These are phyloP conservation scores for Leptogaster cylindrica DNA, from an alignment of 2,888 invertebrate species.

Conservation along the genomic window DNA sequence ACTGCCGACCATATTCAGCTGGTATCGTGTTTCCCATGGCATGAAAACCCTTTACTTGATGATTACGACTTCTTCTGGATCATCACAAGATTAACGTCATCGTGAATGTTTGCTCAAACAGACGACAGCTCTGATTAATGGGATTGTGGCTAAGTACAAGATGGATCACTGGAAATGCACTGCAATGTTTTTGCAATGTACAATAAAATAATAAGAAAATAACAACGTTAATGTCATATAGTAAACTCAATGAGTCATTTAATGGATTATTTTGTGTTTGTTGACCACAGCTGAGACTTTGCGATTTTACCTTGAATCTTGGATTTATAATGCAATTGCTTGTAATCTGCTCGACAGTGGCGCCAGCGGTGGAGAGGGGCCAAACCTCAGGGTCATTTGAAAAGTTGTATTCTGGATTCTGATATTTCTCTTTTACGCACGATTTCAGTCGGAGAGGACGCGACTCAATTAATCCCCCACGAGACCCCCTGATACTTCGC, in stretches of 20 bases:
- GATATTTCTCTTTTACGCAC: too few species aligned
- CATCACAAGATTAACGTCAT: constrained; percentile 41
- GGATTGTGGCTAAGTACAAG: constrained; percentile 7
- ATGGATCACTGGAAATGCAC: constrained; percentile 26
- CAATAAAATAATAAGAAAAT: too few species aligned
- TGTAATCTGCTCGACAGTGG: not conserved
- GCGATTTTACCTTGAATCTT: not conserved
- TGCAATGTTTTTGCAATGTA: too few species aligned
- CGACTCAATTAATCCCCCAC: too few species aligned
- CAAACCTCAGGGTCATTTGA: too few species aligned
- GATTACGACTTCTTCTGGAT: constrained; percentile 36
- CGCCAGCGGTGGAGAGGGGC: too few species aligned
- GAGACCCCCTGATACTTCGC: too few species aligned
- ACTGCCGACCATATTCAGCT: constrained; percentile 12
- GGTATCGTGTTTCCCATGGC: constrained; percentile 31
- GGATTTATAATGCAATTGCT: constrained; percentile 2
- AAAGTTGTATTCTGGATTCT: too few species aligned
- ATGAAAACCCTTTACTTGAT: constrained; percentile 28
- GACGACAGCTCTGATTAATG: constrained; percentile 42
- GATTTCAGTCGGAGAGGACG: too few species aligned
- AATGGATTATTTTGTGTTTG: too few species aligned
- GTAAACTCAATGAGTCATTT: constrained; percentile 31
- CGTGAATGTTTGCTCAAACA: constrained; percentile 41
- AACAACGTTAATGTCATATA: too few species aligned
- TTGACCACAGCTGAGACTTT: too few species aligned